Percentiles rank a stretch among this genome's conserved stretches.
phyloP scores from a whole-genome alignment of 2,888 invertebrate species.

The Druceiella hillmani region DNA sequence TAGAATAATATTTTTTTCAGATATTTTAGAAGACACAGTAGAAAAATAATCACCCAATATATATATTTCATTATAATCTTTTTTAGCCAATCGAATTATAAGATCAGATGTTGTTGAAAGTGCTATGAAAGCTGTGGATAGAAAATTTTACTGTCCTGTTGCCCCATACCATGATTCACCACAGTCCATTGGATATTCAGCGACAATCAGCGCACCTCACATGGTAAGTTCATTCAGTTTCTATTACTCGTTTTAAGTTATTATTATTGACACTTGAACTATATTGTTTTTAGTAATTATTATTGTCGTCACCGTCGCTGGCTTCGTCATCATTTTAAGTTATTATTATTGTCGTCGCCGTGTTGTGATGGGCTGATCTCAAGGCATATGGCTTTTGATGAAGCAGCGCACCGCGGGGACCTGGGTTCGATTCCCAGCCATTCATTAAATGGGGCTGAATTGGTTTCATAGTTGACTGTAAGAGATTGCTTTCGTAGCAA shows the following conservation, averaged over 20 bases:
- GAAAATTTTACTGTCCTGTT: slow-evolving; percentile 71
- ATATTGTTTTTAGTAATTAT: not conserved
- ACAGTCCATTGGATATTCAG: slow-evolving; percentile 90
- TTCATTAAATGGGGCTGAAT: no score
- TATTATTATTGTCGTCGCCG: no score
- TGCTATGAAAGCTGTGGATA: slow-evolving; percentile 79
- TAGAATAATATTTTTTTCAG: slow-evolving; percentile 1
- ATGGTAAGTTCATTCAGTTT: slow-evolving; percentile 59
- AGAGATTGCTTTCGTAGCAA: no score
- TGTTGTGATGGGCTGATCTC: no score
- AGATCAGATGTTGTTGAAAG: slow-evolving; percentile 67
- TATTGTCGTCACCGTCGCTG: no score
- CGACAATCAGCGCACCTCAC: slow-evolving; percentile 94
- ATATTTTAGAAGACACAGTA: not conserved
- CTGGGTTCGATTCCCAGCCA: no score
- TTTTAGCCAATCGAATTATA: slow-evolving; percentile 75
- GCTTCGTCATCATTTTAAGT: no score
- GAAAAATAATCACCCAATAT: slow-evolving; percentile 4
- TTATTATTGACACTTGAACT: not conserved
- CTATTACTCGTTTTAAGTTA: not conserved
- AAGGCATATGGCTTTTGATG: no score
- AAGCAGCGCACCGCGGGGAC: no score
- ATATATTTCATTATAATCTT: slow-evolving; percentile 18
- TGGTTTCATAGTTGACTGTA: no score
- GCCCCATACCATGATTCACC: slow-evolving; percentile 88